Evolutionary conservation across 1,140 invertebrate genomes (phyloP).

Genomic region (Papilio aristodemus): DNA sequence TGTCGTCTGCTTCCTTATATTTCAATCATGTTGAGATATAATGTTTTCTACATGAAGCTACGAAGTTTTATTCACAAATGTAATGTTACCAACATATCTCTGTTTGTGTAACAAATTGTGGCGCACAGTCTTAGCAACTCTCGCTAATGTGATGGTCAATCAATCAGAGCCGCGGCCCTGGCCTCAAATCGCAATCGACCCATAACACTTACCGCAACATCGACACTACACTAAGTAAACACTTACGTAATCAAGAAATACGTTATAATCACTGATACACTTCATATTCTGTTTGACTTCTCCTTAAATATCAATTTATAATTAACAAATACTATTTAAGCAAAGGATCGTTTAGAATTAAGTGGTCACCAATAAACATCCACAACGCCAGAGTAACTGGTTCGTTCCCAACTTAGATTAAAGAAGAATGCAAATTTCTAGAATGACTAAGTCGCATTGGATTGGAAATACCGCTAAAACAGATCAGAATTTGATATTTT

Average conservation of each 20-base stretch:
- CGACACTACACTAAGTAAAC: constrained; percentile 33
- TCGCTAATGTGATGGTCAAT: constrained; percentile 50
- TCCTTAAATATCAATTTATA: not conserved
- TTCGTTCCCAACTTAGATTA: too few relatives aligned
- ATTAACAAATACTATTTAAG: not conserved
- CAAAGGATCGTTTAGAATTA: too few relatives aligned
- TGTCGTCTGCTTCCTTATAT: too few relatives aligned
- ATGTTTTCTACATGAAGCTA: too few relatives aligned
- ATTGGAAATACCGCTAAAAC: too few relatives aligned
- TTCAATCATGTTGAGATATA: too few relatives aligned
- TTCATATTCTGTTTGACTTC: constrained; percentile 5
- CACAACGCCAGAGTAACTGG: too few relatives aligned
- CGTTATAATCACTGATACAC: not conserved
- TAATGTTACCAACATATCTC: constrained; percentile 17
- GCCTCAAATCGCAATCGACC: constrained; percentile 44
- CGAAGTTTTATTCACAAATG: too few relatives aligned
- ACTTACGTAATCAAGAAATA: constrained; percentile 22
- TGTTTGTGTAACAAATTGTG: constrained; percentile 36
- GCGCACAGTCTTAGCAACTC: constrained; percentile 40
- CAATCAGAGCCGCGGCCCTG: constrained; percentile 43
- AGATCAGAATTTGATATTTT: too few relatives aligned
- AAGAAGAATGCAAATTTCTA: too few relatives aligned
- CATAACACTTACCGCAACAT: constrained; percentile 35
- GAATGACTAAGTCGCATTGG: too few relatives aligned
- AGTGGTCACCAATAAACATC: too few relatives aligned